Base-by-base conservation (phyloP, 2,113 vertebrate species). In the Mus spicilegus region DNA sequence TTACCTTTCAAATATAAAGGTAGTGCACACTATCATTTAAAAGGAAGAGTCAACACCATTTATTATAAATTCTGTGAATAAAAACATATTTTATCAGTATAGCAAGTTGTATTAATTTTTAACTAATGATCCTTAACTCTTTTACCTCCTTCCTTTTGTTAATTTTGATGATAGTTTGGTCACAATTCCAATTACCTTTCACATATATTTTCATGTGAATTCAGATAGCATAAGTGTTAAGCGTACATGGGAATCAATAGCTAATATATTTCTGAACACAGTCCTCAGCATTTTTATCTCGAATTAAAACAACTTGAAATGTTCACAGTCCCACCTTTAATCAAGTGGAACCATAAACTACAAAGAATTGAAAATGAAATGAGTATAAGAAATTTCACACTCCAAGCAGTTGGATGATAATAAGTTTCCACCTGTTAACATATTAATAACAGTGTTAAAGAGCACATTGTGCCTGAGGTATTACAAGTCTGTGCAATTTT, bases 371-470 rank as follows among this genome's bases (percentile, higher is more conserved):
- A 94, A 97, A 97, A 98, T 96, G 91, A 94, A 97, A 96, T 96
- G 4, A 96, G 51, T 92, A 94, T 91, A 67, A 97, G 91, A 96
- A 65, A 97, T 98, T 98, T 98, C 96, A 97, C 95, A 98, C 91
- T 97, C 96, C 91, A 97, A 98, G 92, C 93, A 96, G 95, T 93
- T 91, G 85, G 97, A 98, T 91, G 98, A 97, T 98, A 98, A 98
- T 96, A 98, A 98, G 91, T 97, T 98, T 98, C 96, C 89, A 98
- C 96, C 97, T 98, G 97, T 97, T 98, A 98, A 97, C 95, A 98
- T 97, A 97, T 98, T 98, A 98, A 98, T 98, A 98, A 97, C 88
- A 95, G 95, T 98, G 98, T 97, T 98, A 98, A 98, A 97, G 97
- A 98, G 96, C 96, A 95, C 81, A 87, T 90, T 98, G 91, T 97